These are phyloP conservation scores for Zygothrica quintamaculata DNA, from an alignment of 2,888 invertebrate genomes.

Conservation along the genomic window DNA sequence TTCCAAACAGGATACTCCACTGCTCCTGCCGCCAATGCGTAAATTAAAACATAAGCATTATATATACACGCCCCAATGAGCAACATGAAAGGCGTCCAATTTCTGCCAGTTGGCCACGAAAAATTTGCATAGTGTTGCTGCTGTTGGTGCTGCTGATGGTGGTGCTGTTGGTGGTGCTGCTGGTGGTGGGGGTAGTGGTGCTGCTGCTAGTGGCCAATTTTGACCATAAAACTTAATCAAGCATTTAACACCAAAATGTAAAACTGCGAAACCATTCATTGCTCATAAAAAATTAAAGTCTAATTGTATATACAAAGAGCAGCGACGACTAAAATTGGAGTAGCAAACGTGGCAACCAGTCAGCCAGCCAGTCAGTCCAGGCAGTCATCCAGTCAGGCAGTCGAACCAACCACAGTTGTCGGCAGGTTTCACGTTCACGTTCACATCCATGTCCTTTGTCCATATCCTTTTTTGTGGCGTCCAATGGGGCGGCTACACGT, in stretches of 20 bases:
- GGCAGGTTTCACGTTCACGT: slow-evolving; percentile 1
- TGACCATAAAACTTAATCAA: slow-evolving; percentile 70
- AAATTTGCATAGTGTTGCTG: slow-evolving; percentile 55
- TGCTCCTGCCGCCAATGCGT: slow-evolving; percentile 33
- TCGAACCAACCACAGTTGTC: no score
- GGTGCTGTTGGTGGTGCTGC: not conserved
- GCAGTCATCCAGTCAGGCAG: no score
- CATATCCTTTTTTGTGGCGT: slow-evolving; percentile 45
- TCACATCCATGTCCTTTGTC: slow-evolving; percentile 10
- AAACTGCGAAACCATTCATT: slow-evolving; percentile 71
- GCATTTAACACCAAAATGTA: slow-evolving; percentile 72
- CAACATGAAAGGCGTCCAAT: slow-evolving; percentile 50
- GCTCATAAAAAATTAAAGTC: slow-evolving; percentile 78
- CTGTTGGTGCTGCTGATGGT: no score
- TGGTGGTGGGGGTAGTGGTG: not conserved
- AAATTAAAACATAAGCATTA: slow-evolving; percentile 60
- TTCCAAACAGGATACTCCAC: slow-evolving; percentile 21
- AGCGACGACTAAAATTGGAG: slow-evolving; percentile 14
- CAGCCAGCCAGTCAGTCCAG: no score
- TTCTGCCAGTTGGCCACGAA: slow-evolving; percentile 38
- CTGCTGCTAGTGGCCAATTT: not conserved
- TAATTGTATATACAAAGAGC: slow-evolving; percentile 61
- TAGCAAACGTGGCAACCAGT: not conserved
- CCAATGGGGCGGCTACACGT: slow-evolving; percentile 34
- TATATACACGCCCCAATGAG: slow-evolving; percentile 27